These are phyloP conservation scores for Belgica antarctica DNA, from an alignment of 2,888 invertebrate species.

Conservation along the genomic window DNA sequence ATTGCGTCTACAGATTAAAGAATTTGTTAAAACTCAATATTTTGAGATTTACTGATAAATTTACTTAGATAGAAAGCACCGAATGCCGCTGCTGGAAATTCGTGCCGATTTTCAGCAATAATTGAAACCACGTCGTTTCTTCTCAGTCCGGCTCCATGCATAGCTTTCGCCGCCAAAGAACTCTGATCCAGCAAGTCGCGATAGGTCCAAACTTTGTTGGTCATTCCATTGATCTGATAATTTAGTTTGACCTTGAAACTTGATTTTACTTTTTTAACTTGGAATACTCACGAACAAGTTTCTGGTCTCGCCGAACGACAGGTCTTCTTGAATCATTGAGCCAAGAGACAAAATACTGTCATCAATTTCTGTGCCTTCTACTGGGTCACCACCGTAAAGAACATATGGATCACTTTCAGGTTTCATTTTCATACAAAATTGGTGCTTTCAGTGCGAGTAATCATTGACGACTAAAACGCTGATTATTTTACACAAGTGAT, in stretches of 20 bases:
- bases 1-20: no score
- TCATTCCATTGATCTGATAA: conserved; percentile 51
- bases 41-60: no score
- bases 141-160: conserved; percentile 55
- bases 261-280: not conserved
- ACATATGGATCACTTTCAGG: conserved; percentile 19
- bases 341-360: not conserved
- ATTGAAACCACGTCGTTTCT: conserved; percentile 59
- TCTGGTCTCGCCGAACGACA: not conserved
- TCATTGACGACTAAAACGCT: no score
- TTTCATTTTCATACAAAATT: conserved; percentile 4
- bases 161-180: conserved; percentile 50
- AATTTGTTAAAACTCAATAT: no score
- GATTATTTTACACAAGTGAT: no score
- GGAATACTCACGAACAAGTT: not conserved
- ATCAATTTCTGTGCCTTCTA: not conserved
- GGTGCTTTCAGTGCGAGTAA: conserved; percentile 34
- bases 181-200: conserved; percentile 49
- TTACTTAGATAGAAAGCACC: conserved; percentile 59
- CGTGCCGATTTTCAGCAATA: conserved; percentile 60
- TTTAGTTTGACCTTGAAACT: not conserved
- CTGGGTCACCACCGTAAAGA: conserved; percentile 37
- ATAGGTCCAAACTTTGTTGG: conserved; percentile 49
- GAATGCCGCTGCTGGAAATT: conserved; percentile 57
- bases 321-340: not conserved